Percentiles rank a stretch among this genome's conserved stretches.
Evolutionary conservation across 1,140 invertebrate species (phyloP).

Genomic region (Mya arenaria): DNA sequence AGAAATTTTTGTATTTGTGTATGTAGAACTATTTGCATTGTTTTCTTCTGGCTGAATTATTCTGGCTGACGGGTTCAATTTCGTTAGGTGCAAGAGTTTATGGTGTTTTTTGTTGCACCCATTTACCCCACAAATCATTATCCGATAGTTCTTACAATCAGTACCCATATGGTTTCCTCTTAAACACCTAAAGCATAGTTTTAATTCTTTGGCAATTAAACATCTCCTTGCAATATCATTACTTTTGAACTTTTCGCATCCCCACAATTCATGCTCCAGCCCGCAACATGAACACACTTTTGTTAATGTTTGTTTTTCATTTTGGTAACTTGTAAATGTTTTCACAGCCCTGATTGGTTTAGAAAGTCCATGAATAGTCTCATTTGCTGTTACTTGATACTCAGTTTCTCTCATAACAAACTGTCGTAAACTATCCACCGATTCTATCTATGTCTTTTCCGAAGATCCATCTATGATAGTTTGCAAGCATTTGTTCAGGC

Average conservation of each 20-base stretch:
- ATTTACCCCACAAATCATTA: constrained; percentile 12
- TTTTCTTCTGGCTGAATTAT: not conserved
- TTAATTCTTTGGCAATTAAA: not conserved
- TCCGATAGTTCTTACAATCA: not conserved
- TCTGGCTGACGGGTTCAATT: not conserved
- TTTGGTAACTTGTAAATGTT: not conserved
- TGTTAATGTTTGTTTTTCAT: not conserved
- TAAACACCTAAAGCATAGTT: not conserved
- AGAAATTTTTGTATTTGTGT: not conserved
- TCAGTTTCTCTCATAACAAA: not conserved
- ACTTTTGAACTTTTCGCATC: not conserved
- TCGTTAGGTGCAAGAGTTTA: not conserved
- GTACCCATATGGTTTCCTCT: not conserved
- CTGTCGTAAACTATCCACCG: not conserved
- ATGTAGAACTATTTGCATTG: not conserved
- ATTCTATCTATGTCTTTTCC: not conserved
- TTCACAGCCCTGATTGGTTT: too few relatives aligned
- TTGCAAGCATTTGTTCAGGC: not conserved
- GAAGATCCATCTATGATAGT: not conserved
- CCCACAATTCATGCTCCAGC: not conserved
- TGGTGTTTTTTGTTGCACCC: constrained; percentile 7
- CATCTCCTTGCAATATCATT: not conserved
- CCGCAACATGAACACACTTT: not conserved
- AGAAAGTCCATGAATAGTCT: constrained; percentile 2
- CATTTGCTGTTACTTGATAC: not conserved